These are phyloP conservation scores for Hirundichthys speculiger DNA, from an alignment of 2,113 vertebrate genomes.

Conservation along the genomic window DNA sequence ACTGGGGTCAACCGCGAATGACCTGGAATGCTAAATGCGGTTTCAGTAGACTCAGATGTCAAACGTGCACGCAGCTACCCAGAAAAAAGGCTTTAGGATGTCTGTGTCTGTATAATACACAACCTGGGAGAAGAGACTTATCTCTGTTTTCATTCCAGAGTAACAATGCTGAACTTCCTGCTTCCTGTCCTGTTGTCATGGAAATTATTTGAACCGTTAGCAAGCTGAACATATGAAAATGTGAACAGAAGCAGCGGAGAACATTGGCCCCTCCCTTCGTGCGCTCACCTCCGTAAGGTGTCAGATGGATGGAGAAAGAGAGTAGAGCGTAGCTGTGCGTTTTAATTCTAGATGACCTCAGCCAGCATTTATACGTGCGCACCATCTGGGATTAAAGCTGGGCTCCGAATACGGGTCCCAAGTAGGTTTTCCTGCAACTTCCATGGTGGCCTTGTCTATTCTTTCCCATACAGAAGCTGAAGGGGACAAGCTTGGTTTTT, in stretches of 20 bases:
- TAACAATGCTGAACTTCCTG: conserved; percentile 60
- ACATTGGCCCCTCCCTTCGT: conserved; percentile 37
- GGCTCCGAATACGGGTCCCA: too few species aligned
- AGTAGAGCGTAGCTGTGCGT: neutral
- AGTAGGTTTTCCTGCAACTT: too few species aligned
- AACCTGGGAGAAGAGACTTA: conserved; percentile 35
- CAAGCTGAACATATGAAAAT: conserved; percentile 20
- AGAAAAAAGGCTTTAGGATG: neutral
- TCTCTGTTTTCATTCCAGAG: conserved; percentile 44
- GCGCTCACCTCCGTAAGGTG: conserved; percentile 26
- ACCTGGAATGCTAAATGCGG: conserved; percentile 3
- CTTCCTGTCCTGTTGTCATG: conserved; percentile 73
- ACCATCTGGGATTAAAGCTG: too few species aligned
- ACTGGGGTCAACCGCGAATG: conserved; percentile 14
- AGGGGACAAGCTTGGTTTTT: too few species aligned
- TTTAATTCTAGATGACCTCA: too few species aligned
- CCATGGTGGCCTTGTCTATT: too few species aligned
- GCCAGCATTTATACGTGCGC: too few species aligned
- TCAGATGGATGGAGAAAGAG: conserved; percentile 40
- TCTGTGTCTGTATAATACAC: neutral
- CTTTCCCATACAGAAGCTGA: too few species aligned
- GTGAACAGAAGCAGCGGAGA: conserved; percentile 24
- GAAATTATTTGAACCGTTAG: conserved; percentile 35
- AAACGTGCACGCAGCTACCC: neutral
- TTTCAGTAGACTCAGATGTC: conserved; percentile 15